phyloP scores from a whole-genome alignment of 2,888 invertebrate genomes.

The Clistopyga incitator region DNA sequence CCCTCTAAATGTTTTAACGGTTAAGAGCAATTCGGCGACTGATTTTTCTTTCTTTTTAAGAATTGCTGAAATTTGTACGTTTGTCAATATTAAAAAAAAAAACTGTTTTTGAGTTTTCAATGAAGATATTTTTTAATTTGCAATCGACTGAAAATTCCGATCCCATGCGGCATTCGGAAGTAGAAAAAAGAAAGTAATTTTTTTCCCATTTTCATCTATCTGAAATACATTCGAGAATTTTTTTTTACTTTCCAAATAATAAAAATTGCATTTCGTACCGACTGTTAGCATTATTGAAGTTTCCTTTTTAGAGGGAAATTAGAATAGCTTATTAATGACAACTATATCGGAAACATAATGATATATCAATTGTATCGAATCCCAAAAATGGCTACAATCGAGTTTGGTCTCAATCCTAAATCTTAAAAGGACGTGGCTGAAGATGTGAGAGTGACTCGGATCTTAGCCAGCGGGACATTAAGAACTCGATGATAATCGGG shows the following conservation, averaged over 20 bases:
- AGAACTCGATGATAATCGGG: slow-evolving; percentile 17
- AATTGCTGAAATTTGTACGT: neutral
- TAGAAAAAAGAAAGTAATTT: neutral
- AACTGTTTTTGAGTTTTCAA: too few species aligned
- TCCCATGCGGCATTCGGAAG: too few species aligned
- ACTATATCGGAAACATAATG: neutral
- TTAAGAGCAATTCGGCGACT: neutral
- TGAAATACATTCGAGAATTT: neutral
- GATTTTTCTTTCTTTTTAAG: neutral
- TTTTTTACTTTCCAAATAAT: neutral
- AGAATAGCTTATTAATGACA: neutral
- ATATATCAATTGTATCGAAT: too few species aligned
- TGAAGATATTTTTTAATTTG: too few species aligned
- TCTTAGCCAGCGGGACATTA: neutral
- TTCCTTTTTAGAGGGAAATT: neutral
- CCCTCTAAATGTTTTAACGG: neutral
- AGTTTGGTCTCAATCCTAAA: neutral
- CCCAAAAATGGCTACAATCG: neutral
- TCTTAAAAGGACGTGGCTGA: neutral
- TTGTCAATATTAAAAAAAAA: neutral
- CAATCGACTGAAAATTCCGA: too few species aligned
- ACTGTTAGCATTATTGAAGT: neutral
- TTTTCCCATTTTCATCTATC: neutral
- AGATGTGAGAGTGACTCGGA: slow-evolving; percentile 3
- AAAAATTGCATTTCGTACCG: neutral